A percentile compares a stretch with the other conserved stretches of the same genome.
phyloP scores from a whole-genome alignment of 2,113 vertebrate species.

The Podocnemis expansa region DNA sequence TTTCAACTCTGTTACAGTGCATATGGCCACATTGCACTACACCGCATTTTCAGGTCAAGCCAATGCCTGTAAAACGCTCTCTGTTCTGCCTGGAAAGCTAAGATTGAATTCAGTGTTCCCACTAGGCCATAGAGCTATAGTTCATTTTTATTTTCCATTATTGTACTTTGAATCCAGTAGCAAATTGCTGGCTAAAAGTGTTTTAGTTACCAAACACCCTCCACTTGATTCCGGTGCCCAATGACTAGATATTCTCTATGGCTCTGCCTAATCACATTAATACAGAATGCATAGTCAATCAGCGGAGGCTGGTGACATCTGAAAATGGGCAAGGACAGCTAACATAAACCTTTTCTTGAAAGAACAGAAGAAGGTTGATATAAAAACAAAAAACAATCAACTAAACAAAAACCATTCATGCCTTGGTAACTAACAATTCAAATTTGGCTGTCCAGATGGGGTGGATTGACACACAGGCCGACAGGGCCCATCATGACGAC shows the following conservation, averaged over 20 bases:
- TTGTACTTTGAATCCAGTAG: not conserved
- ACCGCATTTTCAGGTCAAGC: constrained; percentile 11
- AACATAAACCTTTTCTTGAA: rapidly evolving
- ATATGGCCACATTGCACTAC: not conserved
- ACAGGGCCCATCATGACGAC: no score
- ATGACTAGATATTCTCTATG: not conserved
- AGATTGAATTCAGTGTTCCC: not conserved
- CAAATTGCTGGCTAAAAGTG: not conserved
- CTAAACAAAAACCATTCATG: not conserved
- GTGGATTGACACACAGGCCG: no score
- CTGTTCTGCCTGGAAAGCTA: not conserved
- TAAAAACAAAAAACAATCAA: not conserved
- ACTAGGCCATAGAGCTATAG: not conserved
- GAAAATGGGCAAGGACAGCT: not conserved
- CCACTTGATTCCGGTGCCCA: not conserved
- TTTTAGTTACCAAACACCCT: not conserved
- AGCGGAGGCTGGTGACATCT: rapidly evolving
- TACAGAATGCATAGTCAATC: not conserved
- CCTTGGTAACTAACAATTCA: not conserved
- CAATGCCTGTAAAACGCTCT: constrained; percentile 41
- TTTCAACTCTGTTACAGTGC: constrained; percentile 43
- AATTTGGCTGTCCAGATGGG: not conserved
- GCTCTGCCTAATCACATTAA: not conserved
- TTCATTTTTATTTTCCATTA: not conserved
- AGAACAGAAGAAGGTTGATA: not conserved